A percentile compares a stretch with the other conserved stretches of the same genome.
Evolutionary conservation across 2,113 vertebrate species (phyloP).

Genomic region (Pteruthius melanotis): DNA sequence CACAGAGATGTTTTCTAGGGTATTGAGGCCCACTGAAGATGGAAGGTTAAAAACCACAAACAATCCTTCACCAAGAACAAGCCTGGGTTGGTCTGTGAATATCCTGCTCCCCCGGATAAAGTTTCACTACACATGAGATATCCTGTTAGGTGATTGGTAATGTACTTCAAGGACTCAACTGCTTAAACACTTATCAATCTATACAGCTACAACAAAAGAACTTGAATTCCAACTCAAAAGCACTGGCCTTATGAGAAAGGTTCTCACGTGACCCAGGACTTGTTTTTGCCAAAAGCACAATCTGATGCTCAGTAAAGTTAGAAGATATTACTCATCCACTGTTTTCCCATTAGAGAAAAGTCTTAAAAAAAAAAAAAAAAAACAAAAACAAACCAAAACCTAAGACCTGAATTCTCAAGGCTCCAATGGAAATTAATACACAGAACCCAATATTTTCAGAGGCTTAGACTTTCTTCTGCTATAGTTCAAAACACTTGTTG

Average conservation of each 20-base stretch:
- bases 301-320: neutral
- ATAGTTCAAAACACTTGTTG: neutral
- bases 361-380: neutral
- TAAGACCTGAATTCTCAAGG: neutral
- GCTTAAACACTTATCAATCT: neutral
- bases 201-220: neutral
- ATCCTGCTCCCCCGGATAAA: neutral
- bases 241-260: neutral
- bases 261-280: neutral
- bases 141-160: neutral
- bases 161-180: neutral
- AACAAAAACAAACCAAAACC: neutral
- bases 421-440: neutral
- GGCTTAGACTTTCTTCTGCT: neutral
- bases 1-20: neutral
- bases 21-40: neutral
- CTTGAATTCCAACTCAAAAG: neutral
- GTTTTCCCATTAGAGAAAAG: neutral
- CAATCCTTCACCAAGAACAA: neutral
- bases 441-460: neutral
- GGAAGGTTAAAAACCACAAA: neutral
- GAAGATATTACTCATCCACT: neutral
- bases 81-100: neutral
- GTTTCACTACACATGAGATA: rapidly evolving
- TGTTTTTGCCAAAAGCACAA: neutral